Evolutionary conservation across 2,888 invertebrate species (phyloP), one percentile per base, ranked within the genome.

Genomic region (Hipparchia sbordonii): DNA sequence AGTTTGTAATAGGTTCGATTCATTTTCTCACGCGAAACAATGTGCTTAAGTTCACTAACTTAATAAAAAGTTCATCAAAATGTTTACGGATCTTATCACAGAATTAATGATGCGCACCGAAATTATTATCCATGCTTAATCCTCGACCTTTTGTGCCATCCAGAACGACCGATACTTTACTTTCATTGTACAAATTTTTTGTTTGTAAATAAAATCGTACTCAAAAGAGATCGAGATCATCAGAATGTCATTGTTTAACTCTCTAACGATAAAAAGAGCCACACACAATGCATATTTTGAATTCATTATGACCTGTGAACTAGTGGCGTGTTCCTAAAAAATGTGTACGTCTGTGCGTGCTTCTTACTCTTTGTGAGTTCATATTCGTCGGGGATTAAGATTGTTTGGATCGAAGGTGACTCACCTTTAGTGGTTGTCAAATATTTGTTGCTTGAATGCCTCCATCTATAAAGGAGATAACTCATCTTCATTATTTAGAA

Each of bases 231-330:
- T 85, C 82, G 79, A 82, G 84, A 87, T 88, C 71, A 85, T 82
- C 83, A 82, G 85, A 84, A 73, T 63, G 65, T 85, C 86, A 89
- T 92, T 91, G 91, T 93, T 83, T 89, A 89, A 80, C 79, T 80
- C 81, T 82, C 81, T 78, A 75, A 81, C 79, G 80, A 87, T 84
- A 81, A 83, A 76, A 85, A 84, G 85, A 83, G 82, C 84, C 83
- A 82, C 85, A 87, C 85, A 91, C 90, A 92, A 91, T 89, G 89
- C 87, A 89, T 91, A 89, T 90, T 91, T 89, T 90, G 90, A 90
- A 93, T 93, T 88, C 85, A 90, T 91, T 90, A 89, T 86, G 89
- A 90, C 86, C 88, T 88, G 87, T 89, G 89, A 89, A 88, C 87
- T 83, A 79, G 82, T 82, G 85, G 82, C 82, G 80, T 84, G 82